Conservation (phyloP, 1,140 invertebrate genomes). For the Gryllus bimaculatus region DNA sequence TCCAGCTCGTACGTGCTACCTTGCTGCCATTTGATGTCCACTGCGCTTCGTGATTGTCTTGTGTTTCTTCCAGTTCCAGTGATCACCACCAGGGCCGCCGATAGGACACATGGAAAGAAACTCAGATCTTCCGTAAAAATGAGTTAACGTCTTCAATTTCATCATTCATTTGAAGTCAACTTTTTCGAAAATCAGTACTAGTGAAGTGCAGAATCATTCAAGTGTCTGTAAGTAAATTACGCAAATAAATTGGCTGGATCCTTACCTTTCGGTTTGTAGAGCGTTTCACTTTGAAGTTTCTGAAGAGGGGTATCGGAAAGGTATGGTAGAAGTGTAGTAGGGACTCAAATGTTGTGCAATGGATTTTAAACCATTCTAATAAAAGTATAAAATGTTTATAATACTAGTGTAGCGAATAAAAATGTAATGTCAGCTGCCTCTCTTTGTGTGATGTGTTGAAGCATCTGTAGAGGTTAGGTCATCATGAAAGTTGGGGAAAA, state of each 20-base stretch:
- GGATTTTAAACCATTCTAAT: neutral
- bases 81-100: neutral
- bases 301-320: neutral
- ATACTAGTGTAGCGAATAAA: neutral
- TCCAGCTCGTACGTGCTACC: neutral
- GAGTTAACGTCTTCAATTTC: neutral
- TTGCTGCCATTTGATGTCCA: neutral
- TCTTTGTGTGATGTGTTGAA: neutral
- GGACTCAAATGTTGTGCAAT: neutral
- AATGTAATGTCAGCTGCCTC: neutral
- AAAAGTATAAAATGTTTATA: neutral
- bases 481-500: neutral
- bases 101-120: neutral
- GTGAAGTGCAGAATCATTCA: neutral
- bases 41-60: neutral
- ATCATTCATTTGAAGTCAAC: neutral
- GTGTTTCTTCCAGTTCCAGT: neutral
- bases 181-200: neutral
- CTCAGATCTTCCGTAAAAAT: neutral
- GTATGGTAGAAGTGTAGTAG: neutral
- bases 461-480: neutral
- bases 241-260: neutral
- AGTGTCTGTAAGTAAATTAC: neutral
- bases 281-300: neutral
- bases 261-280: neutral